A percentile compares a stretch with the other conserved stretches of the same genome.
Conservation (phyloP, 2,113 vertebrate genomes). For the Heterotis niloticus region DNA sequence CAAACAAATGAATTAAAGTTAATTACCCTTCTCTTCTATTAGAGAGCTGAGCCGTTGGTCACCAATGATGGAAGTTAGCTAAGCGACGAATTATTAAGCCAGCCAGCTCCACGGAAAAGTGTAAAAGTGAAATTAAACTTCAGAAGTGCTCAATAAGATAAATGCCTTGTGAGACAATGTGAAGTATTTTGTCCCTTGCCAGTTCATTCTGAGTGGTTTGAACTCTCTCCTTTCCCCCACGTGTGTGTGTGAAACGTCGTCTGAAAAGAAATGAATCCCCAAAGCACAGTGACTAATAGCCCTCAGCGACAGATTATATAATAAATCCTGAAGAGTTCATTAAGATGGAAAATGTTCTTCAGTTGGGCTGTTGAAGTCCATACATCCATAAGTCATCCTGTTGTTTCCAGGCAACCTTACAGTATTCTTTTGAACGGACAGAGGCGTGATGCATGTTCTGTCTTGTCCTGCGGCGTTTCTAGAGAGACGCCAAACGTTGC, state of each 20-base stretch:
- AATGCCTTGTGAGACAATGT: neutral
- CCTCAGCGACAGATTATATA: neutral
- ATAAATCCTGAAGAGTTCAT: neutral
- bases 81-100: too few species aligned
- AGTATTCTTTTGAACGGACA: neutral
- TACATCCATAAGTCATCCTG: neutral
- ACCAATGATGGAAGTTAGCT: too few species aligned
- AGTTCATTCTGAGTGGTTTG: neutral
- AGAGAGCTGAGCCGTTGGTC: too few species aligned
- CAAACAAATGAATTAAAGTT: too few species aligned
- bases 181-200: neutral
- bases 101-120: neutral
- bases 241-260: neutral
- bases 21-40: too few species aligned
- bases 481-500: neutral
- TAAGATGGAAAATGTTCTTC: neutral
- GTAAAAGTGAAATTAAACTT: conserved; percentile 1
- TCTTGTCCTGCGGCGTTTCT: neutral
- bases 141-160: neutral
- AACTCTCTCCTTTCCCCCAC: neutral
- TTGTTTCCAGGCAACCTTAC: conserved; percentile 14
- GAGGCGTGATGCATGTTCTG: neutral
- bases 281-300: neutral
- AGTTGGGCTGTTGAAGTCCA: too few species aligned
- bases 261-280: neutral